These are phyloP conservation scores for Cydia pomonella DNA, from an alignment of 1,140 invertebrate genomes.

Conservation along the genomic window DNA sequence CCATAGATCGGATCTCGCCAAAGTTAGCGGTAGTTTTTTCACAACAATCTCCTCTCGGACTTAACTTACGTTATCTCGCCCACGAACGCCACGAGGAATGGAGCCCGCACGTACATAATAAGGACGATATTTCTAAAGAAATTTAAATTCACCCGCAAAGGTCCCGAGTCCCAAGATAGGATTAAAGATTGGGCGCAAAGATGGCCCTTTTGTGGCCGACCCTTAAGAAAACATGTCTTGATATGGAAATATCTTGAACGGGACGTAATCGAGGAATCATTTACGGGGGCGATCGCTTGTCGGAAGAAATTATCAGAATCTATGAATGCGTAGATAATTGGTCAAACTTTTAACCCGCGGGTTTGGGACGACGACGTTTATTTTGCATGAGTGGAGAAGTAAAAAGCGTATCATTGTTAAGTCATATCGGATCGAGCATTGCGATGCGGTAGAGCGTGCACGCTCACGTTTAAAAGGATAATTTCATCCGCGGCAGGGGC, in stretches of 20 bases:
- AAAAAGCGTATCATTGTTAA: constrained; percentile 64
- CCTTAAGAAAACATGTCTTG: constrained; percentile 80
- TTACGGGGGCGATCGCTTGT: constrained; percentile 68
- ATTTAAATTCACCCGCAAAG: constrained; percentile 81
- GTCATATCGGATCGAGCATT: constrained; percentile 60
- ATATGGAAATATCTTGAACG: constrained; percentile 78
- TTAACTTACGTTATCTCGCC: constrained; percentile 79
- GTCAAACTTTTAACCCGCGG: constrained; percentile 46
- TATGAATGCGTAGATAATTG: constrained; percentile 68
- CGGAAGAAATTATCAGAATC: constrained; percentile 56
- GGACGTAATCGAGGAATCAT: constrained; percentile 73
- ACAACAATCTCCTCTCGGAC: constrained; percentile 79
- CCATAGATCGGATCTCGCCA: constrained; percentile 65
- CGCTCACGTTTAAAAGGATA: constrained; percentile 65
- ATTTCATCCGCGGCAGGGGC: constrained; percentile 59
- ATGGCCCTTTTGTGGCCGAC: constrained; percentile 78
- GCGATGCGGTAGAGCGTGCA: constrained; percentile 60
- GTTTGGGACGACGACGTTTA: constrained; percentile 61
- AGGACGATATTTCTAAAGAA: constrained; percentile 81
- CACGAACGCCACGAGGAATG: constrained; percentile 77
- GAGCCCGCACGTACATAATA: constrained; percentile 80
- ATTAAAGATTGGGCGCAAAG: constrained; percentile 79
- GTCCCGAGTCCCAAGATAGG: constrained; percentile 79
- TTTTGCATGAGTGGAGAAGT: constrained; percentile 59
- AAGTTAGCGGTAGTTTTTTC: constrained; percentile 78